Evolutionary conservation across 1,140 invertebrate genomes (phyloP).

Genomic region (Cherax destructor): DNA sequence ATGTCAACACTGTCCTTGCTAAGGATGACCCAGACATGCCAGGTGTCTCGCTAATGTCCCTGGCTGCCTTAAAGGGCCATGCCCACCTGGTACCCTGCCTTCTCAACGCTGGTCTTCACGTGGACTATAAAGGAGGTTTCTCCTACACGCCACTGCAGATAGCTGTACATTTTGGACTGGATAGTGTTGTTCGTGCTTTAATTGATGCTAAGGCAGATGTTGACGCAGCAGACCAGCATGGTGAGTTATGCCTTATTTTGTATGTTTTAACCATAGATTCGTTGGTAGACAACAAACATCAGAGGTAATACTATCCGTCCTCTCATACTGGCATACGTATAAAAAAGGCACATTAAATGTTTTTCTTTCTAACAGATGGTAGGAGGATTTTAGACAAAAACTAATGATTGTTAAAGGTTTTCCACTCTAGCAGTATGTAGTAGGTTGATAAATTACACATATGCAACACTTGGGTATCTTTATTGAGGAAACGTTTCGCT

Average conservation of each 20-base stretch:
- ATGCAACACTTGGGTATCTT: too few relatives aligned
- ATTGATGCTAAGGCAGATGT: neutral
- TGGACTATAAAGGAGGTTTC: neutral
- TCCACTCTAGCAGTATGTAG: too few relatives aligned
- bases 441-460: too few relatives aligned
- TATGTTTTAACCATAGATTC: neutral
- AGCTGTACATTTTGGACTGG: neutral
- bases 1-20: neutral
- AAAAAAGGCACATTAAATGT: too few relatives aligned
- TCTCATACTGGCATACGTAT: too few relatives aligned
- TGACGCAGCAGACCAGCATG: neutral
- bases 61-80: neutral
- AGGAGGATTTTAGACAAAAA: too few relatives aligned
- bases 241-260: neutral
- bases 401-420: too few relatives aligned
- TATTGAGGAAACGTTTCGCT: too few relatives aligned
- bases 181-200: neutral
- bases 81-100: conserved; percentile 1
- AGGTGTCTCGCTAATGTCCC: neutral
- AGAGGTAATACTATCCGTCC: too few relatives aligned
- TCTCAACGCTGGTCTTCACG: conserved; percentile 8
- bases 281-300: too few relatives aligned
- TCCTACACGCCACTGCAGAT: conserved; percentile 19
- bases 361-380: too few relatives aligned
- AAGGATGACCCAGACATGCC: neutral